Conservation (phyloP, 2,797 vertebrate species). For the Epinephelus coioides region DNA sequence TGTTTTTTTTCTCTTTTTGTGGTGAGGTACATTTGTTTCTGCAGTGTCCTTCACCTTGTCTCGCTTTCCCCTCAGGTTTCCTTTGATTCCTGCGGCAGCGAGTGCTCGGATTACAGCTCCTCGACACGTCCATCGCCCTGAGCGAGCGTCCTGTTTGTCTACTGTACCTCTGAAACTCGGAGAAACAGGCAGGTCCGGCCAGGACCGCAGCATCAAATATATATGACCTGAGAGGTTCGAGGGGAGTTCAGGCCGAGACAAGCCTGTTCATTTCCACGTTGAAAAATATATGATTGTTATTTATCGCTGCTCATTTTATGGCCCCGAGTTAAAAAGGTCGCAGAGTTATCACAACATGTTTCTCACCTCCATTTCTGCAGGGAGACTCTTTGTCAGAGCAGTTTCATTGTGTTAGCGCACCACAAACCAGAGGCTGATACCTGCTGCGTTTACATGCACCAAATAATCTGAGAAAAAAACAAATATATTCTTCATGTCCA, state of each 20-base stretch:
- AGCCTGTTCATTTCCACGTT: conserved; percentile 31
- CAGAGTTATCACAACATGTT: conserved; percentile 5
- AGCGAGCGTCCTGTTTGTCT: conserved; percentile 60
- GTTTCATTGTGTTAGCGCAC: background rate
- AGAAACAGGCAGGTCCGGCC: conserved; percentile 36
- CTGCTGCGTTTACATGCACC: background rate
- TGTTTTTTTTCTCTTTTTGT: background rate
- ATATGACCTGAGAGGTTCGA: conserved; percentile 45
- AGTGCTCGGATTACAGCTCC: conserved; percentile 39
- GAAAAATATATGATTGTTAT: conserved; percentile 54
- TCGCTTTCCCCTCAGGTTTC: conserved; percentile 29
- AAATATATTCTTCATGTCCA: background rate
- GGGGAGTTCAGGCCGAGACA: conserved; percentile 45
- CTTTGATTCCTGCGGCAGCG: conserved; percentile 60
- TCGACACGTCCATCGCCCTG: conserved; percentile 54
- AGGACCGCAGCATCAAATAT: conserved; percentile 59
- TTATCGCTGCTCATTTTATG: conserved; percentile 29
- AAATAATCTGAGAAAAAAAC: background rate
- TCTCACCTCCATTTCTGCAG: background rate
- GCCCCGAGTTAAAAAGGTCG: background rate
- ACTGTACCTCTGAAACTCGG: conserved; percentile 29
- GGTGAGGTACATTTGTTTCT: conserved; percentile 20
- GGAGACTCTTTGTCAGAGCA: background rate
- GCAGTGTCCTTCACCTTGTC: conserved; percentile 64
- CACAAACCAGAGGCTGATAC: background rate